Evolutionary conservation across 2,113 vertebrate genomes (phyloP), one percentile per base, ranked within the genome.

Genomic region (Amphiprion ocellaris): DNA sequence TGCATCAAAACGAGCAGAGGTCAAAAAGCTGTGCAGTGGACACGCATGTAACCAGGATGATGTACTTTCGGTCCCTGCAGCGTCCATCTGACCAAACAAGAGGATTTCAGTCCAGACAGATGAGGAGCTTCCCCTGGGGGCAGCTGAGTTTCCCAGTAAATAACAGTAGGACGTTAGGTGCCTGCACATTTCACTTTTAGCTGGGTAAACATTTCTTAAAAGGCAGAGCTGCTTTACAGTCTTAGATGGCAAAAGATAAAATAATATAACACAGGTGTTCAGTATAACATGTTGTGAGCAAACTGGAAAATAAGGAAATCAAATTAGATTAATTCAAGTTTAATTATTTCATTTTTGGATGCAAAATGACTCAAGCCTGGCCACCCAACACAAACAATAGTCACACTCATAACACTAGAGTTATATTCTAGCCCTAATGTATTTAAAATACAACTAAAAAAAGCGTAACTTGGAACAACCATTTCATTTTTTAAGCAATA

Each of bases 61-160:
- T 44, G 53, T 0, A 33, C 69, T 76, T 21, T 33, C 47, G 21
- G 72, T 76, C 74, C 83, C 89, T 47, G 83, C 88, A 67, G 92
- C 1, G 81, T 49, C 84, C 92, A 93, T 89, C 90, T 93, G 88
- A 93, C 82, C 78, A 92, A 93, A 92, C 90, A 93, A 90, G 80
- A 84, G 78, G 73, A 86, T 81, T 84, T 84, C 60, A 74, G 41
- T 59, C 77, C 83, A 80, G 84, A 78, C 75, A 81, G 82, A 76
- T 49, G 30, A 58, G 64, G 54, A 61, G 52, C 76, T 60, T 81
- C 70, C 87, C 73, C 71, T 6, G n/a, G 63, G 79, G 67, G 37
- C 14, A 2, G 50, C 50, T 59, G 60, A 56, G 76, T 47, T 70
- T 81, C 67, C 80, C 89, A 46, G 55, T 16, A 63, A 64, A 60